Conservation (phyloP, 2,797 vertebrate species). For the Silurus aristotelis region DNA sequence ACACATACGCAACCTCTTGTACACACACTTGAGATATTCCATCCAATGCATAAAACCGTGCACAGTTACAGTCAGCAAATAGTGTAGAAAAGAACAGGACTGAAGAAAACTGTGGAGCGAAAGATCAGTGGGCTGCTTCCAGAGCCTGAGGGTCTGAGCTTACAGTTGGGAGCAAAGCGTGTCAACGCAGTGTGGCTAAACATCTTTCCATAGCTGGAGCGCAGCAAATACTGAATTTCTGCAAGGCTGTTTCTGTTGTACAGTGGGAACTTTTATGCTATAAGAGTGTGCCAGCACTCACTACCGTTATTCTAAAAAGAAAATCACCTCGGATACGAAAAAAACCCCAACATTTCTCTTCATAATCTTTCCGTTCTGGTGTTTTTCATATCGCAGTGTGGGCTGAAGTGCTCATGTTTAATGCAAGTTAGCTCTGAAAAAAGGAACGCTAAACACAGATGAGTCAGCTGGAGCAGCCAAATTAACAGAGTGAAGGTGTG, state of each 20-base stretch:
- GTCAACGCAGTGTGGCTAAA: not conserved
- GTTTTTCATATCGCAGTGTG: not conserved
- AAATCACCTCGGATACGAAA: not conserved
- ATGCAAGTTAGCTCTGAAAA: not conserved
- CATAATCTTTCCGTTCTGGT: not conserved
- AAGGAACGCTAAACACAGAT: not conserved
- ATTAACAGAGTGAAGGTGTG: not conserved
- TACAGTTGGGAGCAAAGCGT: not conserved
- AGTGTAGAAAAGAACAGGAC: not conserved
- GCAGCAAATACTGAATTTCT: not conserved
- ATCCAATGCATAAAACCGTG: not conserved
- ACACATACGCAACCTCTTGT: not conserved
- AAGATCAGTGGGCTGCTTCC: not conserved
- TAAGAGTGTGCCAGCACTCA: not conserved
- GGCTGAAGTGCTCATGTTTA: not conserved
- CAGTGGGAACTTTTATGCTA: not conserved
- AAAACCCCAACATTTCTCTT: not conserved
- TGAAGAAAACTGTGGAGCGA: not conserved
- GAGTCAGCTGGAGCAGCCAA: not conserved
- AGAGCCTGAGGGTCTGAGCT: not conserved
- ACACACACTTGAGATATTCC: not conserved
- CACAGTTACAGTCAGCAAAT: too few relatives aligned
- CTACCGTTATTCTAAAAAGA: not conserved
- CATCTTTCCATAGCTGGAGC: not conserved
- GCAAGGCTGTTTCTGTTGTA: not conserved